Base-by-base conservation (phyloP, 2,888 invertebrate genomes). In the Agrochola macilenta region DNA sequence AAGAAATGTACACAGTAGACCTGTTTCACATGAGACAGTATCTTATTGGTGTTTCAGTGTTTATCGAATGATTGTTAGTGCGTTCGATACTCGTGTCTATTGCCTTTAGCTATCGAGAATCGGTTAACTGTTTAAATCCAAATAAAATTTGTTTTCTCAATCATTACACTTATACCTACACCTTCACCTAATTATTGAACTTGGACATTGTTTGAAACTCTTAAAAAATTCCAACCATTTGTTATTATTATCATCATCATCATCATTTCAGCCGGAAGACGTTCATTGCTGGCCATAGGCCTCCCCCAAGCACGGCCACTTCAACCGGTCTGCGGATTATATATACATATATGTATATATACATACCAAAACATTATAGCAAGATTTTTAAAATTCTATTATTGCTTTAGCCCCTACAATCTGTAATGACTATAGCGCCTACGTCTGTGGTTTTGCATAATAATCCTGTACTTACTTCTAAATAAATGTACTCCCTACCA, bases 1-100 rank as follows among this genome's bases (percentile, higher is more conserved):
- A 58, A 52, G 23, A 66, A 66, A 75, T 73, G 0, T 26, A 46
- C 7, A 17, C 78, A 84, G 73, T 85, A 84, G 78, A 46, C 75
- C 52, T 39, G 23, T 61, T 72, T 77, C 12, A 26, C 58, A 58
- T 39, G 7, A 58, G n/a, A n/a, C 9, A 30, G 23, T 30, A 49
- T 1, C 0, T 52, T 5, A 14, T 5, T 14, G 14, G 17, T 68
- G 23, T 23, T 52, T 35, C 23, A 17, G 8, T 30, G n/a, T 54
- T 3, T 52, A 23, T 2, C 20, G 8, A 66, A 49, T 49, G 12
- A 57, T 26, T 57, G 12, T 57, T 12, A 26, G 7, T 26, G 58
- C 26, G 26, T 26, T 58, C 8, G 4, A 8, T 49, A 23, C 7
- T 26, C 12, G 65, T 12, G n/a, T n/a, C n/a, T n/a, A n/a, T n/a